Evolutionary conservation across 2,888 invertebrate species (phyloP).

Genomic region (Stramonita haemastoma): DNA sequence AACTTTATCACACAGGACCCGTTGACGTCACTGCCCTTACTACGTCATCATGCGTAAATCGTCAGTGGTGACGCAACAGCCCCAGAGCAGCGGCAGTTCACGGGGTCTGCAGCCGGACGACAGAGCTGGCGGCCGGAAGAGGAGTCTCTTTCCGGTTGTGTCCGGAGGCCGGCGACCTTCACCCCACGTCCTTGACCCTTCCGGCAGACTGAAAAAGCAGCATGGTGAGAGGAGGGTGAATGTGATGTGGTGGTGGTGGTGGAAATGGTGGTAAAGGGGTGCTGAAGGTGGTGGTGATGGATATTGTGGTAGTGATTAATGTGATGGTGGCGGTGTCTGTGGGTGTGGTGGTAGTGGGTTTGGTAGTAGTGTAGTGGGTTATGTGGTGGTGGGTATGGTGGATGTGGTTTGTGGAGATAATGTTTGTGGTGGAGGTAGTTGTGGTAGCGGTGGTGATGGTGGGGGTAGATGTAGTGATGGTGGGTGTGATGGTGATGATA

Average conservation of each 20-base stretch:
- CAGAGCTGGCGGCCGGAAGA: not conserved
- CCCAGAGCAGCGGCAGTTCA: not conserved
- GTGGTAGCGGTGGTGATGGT: too few relatives aligned
- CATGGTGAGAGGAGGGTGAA: not conserved
- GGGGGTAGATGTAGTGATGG: too few relatives aligned
- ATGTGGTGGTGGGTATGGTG: too few relatives aligned
- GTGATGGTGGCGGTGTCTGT: too few relatives aligned
- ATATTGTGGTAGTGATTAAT: too few relatives aligned
- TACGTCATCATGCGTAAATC: conserved; percentile 5
- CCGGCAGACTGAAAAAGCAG: not conserved
- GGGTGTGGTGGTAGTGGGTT: too few relatives aligned
- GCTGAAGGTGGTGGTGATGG: not conserved
- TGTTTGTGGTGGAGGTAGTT: too few relatives aligned
- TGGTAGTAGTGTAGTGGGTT: too few relatives aligned
- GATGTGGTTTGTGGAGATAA: too few relatives aligned
- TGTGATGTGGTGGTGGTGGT: too few relatives aligned
- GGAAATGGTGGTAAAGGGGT: not conserved
- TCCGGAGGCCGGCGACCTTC: not conserved
- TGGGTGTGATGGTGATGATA: too few relatives aligned
- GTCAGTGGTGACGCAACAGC: conserved; percentile 3
- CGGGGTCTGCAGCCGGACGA: not conserved
- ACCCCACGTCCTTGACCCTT: not conserved
- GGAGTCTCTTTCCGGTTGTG: not conserved
- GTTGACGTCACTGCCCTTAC: not conserved
- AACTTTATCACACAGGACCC: not conserved